phyloP scores from a whole-genome alignment of 2,113 vertebrate species.

The Podocnemis expansa region DNA sequence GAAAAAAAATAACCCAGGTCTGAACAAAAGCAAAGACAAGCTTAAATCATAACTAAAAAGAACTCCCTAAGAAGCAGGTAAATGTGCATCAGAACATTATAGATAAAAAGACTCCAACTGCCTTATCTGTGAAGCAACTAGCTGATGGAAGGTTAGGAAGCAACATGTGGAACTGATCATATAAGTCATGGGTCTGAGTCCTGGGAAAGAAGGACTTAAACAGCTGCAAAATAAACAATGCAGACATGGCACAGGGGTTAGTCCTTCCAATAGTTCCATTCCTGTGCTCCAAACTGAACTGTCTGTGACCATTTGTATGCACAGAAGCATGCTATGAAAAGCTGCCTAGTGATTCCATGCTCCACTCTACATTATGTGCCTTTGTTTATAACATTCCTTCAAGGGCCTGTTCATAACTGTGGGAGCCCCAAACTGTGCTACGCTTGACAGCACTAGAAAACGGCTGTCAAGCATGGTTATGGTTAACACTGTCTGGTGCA shows the following conservation, averaged over 20 bases:
- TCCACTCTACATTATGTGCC: neutral
- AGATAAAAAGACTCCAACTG: neutral
- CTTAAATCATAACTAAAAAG: neutral
- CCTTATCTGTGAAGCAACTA: neutral
- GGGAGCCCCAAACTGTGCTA: neutral
- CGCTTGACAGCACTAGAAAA: neutral
- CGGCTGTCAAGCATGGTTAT: neutral
- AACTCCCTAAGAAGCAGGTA: neutral
- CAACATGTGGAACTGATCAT: neutral
- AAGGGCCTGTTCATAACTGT: neutral
- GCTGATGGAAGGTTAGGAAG: neutral
- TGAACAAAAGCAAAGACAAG: neutral
- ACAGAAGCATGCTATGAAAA: neutral
- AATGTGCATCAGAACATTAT: neutral
- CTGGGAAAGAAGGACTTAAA: neutral
- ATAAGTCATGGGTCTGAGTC: neutral
- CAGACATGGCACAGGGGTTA: neutral
- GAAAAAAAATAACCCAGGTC: neutral
- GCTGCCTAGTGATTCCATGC: neutral
- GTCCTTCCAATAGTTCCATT: neutral
- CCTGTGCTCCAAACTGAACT: neutral
- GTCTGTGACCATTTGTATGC: neutral
- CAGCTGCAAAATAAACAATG: neutral
- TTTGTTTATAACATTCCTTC: neutral
- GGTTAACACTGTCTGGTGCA: fast-evolving